phyloP scores from a whole-genome alignment of 2,888 invertebrate genomes.

The Sphaeridia pumilis region DNA sequence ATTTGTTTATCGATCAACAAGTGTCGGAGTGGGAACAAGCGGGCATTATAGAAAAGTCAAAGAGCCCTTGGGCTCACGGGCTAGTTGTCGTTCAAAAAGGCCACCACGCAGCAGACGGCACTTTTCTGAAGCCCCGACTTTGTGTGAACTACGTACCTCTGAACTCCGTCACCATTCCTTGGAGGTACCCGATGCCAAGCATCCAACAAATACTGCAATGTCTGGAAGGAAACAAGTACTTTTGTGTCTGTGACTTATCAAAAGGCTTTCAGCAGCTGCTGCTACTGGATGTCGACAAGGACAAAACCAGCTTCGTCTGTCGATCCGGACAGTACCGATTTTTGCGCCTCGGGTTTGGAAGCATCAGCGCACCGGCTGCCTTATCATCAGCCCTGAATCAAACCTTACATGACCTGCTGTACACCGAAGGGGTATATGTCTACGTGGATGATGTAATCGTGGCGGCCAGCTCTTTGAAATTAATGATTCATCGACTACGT shows the following conservation, averaged over 20 bases:
- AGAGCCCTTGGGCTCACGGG: neutral
- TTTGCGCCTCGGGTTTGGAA: constrained; percentile 38
- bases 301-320: constrained; percentile 39
- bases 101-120: neutral
- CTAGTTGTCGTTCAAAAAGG: neutral
- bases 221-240: constrained; percentile 36
- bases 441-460: neutral
- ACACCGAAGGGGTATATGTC: neutral
- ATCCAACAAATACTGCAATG: constrained; percentile 38
- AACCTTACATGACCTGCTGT: constrained; percentile 32
- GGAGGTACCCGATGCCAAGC: constrained; percentile 38
- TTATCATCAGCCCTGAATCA: constrained; percentile 38
- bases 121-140: constrained; percentile 24
- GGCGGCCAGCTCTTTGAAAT: neutral
- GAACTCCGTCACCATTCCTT: constrained; percentile 36
- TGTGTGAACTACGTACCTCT: constrained; percentile 37
- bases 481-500: neutral
- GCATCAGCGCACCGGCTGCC: constrained; percentile 38
- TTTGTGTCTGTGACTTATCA: constrained; percentile 37
- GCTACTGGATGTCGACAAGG: constrained; percentile 36
- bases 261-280: constrained; percentile 38
- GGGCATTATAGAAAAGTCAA: neutral
- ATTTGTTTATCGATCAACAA: neutral
- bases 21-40: neutral
- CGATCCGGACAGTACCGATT: constrained; percentile 39